Base-by-base conservation (phyloP, 1,140 invertebrate species). In the Papilio xuthus region DNA sequence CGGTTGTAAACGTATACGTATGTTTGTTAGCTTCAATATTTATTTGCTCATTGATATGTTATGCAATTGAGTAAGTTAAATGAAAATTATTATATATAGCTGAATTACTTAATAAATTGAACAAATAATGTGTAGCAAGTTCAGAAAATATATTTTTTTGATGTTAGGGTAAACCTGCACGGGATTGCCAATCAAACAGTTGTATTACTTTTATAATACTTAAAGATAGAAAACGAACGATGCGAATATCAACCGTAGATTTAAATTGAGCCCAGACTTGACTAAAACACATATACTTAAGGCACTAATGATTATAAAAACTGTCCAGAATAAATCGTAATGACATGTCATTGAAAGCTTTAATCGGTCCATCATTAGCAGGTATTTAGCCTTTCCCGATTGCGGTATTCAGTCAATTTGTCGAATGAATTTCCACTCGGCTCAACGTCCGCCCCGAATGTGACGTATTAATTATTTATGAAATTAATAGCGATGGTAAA, bases 371-470 rank as follows among this genome's bases (percentile, higher is more conserved):
- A 92, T 92, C 88, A 93, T 93, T 92, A 92, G 89, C 92, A 89
- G 88, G 88, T 91, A 92, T 91, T 93, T 92, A 92, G 89, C 88
- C 91, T 90, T 92, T 91, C 86, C 87, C 85, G 87, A 88, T 85
- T 93, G 92, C 86, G 92, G 92, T 92, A 92, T 90, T 83, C 86
- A 92, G 90, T 92, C 90, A 92, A 93, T 93, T 92, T 92, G 90
- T 82, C 87, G 90, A 92, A 89, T 91, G 90, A 88, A 92, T 93
- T 91, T 90, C 88, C 89, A 92, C 90, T 89, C 87, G 89, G 81
- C 86, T 86, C 90, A 87, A 79, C 84, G 70, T 88, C 88, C 84
- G 84, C 71, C 85, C 83, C 89, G 85, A 90, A 93, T 92, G 88
- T 89, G 88, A 84, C 84, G 84, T 88, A 92, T 93, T 89, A 91